These are phyloP conservation scores for Lagocephalus sceleratus DNA, from an alignment of 2,797 vertebrate genomes.

Conservation along the genomic window DNA sequence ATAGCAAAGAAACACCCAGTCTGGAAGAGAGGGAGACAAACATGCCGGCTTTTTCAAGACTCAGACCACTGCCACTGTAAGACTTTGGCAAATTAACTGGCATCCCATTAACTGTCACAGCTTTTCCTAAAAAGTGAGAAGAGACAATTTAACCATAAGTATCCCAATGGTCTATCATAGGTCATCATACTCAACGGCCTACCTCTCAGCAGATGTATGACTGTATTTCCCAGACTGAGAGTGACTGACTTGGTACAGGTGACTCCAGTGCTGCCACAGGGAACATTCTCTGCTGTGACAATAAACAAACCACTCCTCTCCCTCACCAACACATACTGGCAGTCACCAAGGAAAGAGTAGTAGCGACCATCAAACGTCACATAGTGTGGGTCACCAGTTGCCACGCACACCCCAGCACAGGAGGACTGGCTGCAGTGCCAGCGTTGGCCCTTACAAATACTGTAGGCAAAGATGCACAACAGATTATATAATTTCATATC, in stretches of 20 bases:
- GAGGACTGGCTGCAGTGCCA: slow-evolving; percentile 80
- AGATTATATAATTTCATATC: background rate
- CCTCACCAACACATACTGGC: slow-evolving; percentile 84
- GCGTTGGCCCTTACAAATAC: slow-evolving; percentile 77
- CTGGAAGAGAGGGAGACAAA: slow-evolving; percentile 82
- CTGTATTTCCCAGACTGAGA: slow-evolving; percentile 78
- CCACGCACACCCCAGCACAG: slow-evolving; percentile 84
- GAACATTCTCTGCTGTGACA: slow-evolving; percentile 85
- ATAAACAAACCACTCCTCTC: slow-evolving; percentile 80
- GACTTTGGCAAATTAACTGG: slow-evolving; percentile 79
- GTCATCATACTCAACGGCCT: background rate
- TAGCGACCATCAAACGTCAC: slow-evolving; percentile 86
- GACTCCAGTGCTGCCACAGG: slow-evolving; percentile 84
- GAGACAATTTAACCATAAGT: background rate
- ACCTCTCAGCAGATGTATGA: slow-evolving; percentile 89
- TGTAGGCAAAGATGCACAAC: slow-evolving; percentile 30
- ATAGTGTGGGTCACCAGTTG: slow-evolving; percentile 89
- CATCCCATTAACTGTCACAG: slow-evolving; percentile 86
- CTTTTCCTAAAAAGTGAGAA: slow-evolving; percentile 72
- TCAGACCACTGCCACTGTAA: slow-evolving; percentile 84
- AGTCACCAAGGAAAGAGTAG: slow-evolving; percentile 88
- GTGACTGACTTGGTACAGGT: slow-evolving; percentile 90
- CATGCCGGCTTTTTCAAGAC: slow-evolving; percentile 76
- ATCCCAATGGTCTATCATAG: background rate
- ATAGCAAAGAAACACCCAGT: slow-evolving; percentile 84